These are phyloP conservation scores for Chaetorhynchus papuensis DNA, from an alignment of 2,113 vertebrate genomes.

Conservation along the genomic window DNA sequence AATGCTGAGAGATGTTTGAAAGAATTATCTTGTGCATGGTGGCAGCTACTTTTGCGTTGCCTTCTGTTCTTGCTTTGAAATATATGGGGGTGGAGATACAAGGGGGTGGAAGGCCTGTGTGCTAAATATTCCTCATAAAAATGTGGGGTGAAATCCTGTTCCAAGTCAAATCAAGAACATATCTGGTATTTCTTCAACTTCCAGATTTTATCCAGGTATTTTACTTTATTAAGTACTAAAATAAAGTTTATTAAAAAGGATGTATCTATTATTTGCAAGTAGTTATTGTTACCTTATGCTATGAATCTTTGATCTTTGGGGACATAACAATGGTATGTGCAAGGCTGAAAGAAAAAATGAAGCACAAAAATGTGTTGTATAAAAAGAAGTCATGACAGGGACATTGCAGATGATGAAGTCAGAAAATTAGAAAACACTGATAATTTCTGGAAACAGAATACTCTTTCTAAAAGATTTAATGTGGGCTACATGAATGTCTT, in stretches of 20 bases:
- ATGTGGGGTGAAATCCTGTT: background rate
- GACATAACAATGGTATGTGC: background rate
- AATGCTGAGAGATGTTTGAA: conserved; percentile 55
- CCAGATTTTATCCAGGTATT: conserved; percentile 11
- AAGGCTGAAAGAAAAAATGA: background rate
- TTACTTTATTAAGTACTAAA: conserved; percentile 30
- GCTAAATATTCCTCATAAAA: conserved; percentile 14
- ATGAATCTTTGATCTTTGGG: conserved; percentile 3
- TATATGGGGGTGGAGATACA: background rate
- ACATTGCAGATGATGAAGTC: background rate
- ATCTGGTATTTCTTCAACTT: background rate
- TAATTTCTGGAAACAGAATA: conserved; percentile 34
- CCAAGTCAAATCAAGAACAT: background rate
- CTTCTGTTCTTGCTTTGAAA: conserved; percentile 55
- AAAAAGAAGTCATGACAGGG: background rate
- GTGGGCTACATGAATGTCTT: background rate
- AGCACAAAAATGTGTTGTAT: background rate
- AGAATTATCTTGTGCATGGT: conserved; percentile 58
- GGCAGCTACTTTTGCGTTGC: conserved; percentile 38
- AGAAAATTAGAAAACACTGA: conserved; percentile 33
- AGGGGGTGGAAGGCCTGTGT: background rate
- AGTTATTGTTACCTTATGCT: conserved; percentile 20
- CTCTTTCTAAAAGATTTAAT: conserved; percentile 2
- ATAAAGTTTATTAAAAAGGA: background rate
- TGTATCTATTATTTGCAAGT: background rate